A percentile compares a stretch with the other conserved stretches of the same genome.
Conservation (phyloP, 2,797 vertebrate species). For the Nyctalus aviator region DNA sequence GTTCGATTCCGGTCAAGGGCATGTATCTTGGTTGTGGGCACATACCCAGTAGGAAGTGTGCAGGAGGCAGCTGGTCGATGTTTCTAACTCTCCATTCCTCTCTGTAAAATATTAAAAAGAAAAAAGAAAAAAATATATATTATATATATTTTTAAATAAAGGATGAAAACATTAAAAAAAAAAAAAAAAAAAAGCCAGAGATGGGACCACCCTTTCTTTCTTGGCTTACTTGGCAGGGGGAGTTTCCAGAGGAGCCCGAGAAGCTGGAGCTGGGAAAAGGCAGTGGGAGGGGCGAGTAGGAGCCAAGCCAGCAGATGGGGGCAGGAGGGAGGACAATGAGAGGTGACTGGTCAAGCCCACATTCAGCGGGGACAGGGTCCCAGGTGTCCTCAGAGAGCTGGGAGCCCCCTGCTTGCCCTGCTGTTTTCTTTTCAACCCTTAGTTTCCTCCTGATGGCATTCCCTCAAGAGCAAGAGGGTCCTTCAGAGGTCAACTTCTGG, state of each 20-base stretch:
- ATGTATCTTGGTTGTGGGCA: too few species aligned
- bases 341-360: not conserved
- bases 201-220: not conserved
- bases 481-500: conserved; percentile 49
- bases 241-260: not conserved
- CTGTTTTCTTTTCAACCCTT: not conserved
- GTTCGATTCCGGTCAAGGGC: too few species aligned
- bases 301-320: too few species aligned
- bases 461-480: not conserved
- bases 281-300: fast-evolving
- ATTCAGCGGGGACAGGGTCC: not conserved
- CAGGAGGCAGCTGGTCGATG: too few species aligned
- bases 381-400: conserved; percentile 8
- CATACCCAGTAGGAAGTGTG: too few species aligned
- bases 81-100: too few species aligned
- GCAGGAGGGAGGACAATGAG: too few species aligned
- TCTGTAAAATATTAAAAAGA: too few species aligned
- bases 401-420: not conserved
- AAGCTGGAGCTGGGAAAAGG: not conserved
- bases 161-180: too few species aligned
- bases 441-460: not conserved
- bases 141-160: too few species aligned
- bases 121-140: too few species aligned
- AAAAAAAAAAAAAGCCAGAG: not conserved
- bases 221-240: not conserved